These are phyloP conservation scores for Bicyclus anynana DNA, from an alignment of 1,140 invertebrate genomes.

Conservation along the genomic window DNA sequence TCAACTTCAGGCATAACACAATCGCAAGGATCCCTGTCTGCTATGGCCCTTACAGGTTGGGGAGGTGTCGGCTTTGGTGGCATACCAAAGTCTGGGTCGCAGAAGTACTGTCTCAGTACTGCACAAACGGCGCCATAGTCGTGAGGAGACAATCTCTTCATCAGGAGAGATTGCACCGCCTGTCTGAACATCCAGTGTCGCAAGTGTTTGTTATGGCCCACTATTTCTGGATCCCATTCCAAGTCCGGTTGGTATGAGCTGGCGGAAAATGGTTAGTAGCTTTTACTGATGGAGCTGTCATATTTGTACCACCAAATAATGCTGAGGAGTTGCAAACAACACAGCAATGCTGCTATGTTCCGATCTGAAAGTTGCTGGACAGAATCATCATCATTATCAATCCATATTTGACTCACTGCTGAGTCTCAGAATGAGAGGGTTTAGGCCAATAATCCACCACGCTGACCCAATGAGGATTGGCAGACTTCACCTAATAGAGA, in stretches of 20 bases:
- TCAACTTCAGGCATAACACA: constrained; percentile 51
- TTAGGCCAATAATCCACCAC: no score
- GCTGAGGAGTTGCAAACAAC: no score
- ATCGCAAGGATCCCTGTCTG: constrained; percentile 48
- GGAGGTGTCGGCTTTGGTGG: constrained; percentile 34
- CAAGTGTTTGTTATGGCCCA: constrained; percentile 44
- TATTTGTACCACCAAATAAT: no score
- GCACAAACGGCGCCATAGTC: constrained; percentile 39
- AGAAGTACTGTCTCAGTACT: constrained; percentile 44
- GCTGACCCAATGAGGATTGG: no score
- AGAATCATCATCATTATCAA: no score
- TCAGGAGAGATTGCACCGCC: constrained; percentile 46
- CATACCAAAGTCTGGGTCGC: constrained; percentile 61
- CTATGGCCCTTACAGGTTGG: constrained; percentile 35
- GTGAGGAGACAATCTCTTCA: constrained; percentile 27
- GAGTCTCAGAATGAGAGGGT: no score
- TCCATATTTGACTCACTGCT: no score
- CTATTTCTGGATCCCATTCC: constrained; percentile 44
- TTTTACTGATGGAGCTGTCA: neutral
- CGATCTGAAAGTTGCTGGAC: no score
- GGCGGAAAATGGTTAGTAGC: neutral
- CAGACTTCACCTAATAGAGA: no score
- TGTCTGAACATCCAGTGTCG: constrained; percentile 67
- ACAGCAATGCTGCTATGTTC: no score
- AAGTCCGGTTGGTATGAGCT: constrained; percentile 64